phyloP scores from a whole-genome alignment of 2,113 vertebrate genomes.

The Hemibates koningsi region DNA sequence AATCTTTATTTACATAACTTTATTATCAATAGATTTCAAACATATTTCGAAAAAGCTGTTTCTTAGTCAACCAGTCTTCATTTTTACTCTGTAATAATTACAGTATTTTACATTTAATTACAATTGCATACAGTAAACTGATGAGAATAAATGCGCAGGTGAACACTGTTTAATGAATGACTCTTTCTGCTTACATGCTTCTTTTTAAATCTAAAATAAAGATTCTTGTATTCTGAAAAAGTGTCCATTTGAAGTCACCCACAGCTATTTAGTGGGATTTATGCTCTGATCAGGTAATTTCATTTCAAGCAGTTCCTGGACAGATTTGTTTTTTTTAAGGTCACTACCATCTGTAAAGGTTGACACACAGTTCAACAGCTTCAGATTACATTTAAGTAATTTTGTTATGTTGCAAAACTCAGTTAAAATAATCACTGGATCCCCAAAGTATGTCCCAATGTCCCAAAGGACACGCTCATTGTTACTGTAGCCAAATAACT shows the following conservation, averaged over 20 bases:
- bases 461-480: neutral
- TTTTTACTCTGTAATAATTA: conserved; percentile 19
- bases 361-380: neutral
- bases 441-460: neutral
- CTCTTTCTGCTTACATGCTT: neutral
- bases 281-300: neutral
- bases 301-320: neutral
- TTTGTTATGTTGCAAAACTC: neutral
- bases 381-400: neutral
- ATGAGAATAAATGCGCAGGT: neutral
- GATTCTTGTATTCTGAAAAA: neutral
- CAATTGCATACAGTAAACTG: conserved; percentile 3
- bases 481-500: neutral
- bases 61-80: neutral
- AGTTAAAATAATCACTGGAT: neutral
- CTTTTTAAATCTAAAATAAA: neutral
- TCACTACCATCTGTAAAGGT: neutral
- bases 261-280: neutral
- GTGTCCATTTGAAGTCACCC: neutral
- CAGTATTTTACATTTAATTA: conserved; percentile 56
- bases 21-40: neutral
- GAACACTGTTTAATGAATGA: conserved; percentile 15
- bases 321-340: neutral
- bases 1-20: conserved; percentile 45
- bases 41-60: conserved; percentile 10